Conservation (phyloP, 2,113 vertebrate species). For the Cheirogaleus medius region DNA sequence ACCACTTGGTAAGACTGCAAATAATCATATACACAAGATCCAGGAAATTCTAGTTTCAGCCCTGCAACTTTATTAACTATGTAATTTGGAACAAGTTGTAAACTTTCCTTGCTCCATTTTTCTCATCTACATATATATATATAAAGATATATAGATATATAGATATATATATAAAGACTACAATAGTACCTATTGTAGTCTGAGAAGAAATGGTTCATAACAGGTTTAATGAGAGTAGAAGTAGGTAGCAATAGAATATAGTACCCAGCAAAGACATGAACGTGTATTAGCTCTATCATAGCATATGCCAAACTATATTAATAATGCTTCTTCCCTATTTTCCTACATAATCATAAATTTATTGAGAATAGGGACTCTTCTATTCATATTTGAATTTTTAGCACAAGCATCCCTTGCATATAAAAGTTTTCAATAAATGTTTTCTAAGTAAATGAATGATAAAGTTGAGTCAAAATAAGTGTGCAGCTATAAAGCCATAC, state of each 20-base stretch:
- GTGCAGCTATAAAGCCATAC: not conserved
- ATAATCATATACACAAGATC: not conserved
- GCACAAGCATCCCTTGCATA: not conserved
- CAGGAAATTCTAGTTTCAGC: slow-evolving; percentile 12
- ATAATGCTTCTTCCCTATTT: not conserved
- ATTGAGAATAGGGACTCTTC: not conserved
- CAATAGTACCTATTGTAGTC: not conserved
- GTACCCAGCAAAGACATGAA: not conserved
- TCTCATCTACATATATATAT: not conserved
- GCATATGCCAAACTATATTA: not conserved
- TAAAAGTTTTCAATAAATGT: not conserved
- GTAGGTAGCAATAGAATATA: not conserved
- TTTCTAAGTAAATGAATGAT: not conserved
- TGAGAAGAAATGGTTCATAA: not conserved
- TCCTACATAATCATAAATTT: not conserved
- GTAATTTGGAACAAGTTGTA: not conserved
- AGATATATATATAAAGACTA: too few species aligned
- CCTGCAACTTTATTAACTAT: not conserved
- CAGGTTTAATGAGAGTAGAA: not conserved
- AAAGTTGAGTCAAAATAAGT: not conserved
- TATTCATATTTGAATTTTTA: not conserved
- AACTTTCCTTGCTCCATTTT: not conserved
- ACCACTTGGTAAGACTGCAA: not conserved
- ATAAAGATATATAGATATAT: too few species aligned
- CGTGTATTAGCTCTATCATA: not conserved